A percentile compares a stretch with the other conserved stretches of the same genome.
Conservation (phyloP, 2,797 vertebrate species). For the Gobionotothen gibberifrons region DNA sequence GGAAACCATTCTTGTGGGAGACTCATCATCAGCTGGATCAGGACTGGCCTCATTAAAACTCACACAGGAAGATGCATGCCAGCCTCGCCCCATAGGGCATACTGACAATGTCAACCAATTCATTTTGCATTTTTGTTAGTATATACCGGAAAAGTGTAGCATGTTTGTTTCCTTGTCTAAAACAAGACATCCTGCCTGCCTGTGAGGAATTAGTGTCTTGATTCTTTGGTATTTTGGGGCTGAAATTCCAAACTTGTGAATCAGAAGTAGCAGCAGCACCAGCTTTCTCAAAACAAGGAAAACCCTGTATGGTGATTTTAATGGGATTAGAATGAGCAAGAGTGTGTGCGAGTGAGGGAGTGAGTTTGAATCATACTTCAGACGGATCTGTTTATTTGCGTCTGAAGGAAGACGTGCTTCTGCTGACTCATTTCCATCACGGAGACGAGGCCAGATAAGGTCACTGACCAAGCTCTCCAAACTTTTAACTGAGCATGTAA, state of each 20-base stretch:
- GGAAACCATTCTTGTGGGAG: constrained; percentile 59
- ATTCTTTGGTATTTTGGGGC: constrained; percentile 62
- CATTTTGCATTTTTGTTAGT: constrained; percentile 34
- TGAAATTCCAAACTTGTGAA: constrained; percentile 77
- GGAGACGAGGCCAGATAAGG: constrained; percentile 43
- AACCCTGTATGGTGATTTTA: constrained; percentile 83
- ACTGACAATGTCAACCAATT: constrained; percentile 36
- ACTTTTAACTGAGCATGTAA: constrained; percentile 63
- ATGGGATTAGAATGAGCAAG: constrained; percentile 83
- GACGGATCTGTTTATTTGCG: constrained; percentile 66
- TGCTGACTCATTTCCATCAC: constrained; percentile 55
- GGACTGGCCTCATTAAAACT: constrained; percentile 56
- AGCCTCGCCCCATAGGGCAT: constrained; percentile 33
- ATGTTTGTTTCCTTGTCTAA: constrained; percentile 59
- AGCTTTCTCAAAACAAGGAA: constrained; percentile 74
- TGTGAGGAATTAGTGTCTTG: constrained; percentile 66
- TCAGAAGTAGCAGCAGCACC: constrained; percentile 63
- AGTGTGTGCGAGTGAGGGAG: constrained; percentile 31
- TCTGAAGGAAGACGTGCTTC: constrained; percentile 57
- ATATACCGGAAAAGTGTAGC: constrained; percentile 43
- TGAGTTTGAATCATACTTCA: constrained; percentile 44
- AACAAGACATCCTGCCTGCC: constrained; percentile 57
- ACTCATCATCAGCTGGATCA: constrained; percentile 74
- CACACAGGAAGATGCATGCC: constrained; percentile 45
- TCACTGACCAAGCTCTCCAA: constrained; percentile 33